Conservation (phyloP, 2,113 vertebrate species). For the Callorhinus ursinus region DNA sequence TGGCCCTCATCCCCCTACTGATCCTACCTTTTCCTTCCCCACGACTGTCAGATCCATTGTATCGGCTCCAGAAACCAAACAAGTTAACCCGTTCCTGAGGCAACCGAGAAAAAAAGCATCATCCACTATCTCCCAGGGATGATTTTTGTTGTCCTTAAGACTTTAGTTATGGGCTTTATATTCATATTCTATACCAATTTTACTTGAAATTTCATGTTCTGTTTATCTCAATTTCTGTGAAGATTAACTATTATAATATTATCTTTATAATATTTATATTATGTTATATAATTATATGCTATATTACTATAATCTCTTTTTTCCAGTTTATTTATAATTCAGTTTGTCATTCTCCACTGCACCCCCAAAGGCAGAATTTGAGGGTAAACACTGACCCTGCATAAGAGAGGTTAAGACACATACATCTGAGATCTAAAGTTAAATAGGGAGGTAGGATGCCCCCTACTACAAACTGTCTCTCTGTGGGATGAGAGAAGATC, state of each 20-base stretch:
- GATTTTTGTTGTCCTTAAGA: neutral
- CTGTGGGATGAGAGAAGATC: constrained; percentile 5
- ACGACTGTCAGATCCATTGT: constrained; percentile 20
- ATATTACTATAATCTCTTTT: constrained; percentile 45
- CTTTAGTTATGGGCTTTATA: constrained; percentile 1
- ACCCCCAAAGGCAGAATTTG: neutral
- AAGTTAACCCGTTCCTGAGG: constrained; percentile 77
- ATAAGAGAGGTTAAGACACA: neutral
- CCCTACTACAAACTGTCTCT: constrained; percentile 23
- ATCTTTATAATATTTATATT: neutral
- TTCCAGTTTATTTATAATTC: constrained; percentile 48
- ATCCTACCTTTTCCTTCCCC: constrained; percentile 72
- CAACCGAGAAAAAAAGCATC: constrained; percentile 50
- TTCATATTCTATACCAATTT: constrained; percentile 57
- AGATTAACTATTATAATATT: neutral
- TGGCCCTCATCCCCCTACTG: neutral
- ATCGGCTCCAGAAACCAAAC: constrained; percentile 82
- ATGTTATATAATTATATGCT: neutral
- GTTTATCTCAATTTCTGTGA: constrained; percentile 47
- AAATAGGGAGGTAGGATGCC: neutral
- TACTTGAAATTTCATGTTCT: constrained; percentile 45
- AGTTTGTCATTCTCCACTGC: neutral
- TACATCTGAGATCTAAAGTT: neutral
- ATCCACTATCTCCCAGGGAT: neutral
- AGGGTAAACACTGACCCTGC: neutral